These are phyloP conservation scores for Callopanchax toddi DNA, from an alignment of 2,113 vertebrate genomes.

Conservation along the genomic window DNA sequence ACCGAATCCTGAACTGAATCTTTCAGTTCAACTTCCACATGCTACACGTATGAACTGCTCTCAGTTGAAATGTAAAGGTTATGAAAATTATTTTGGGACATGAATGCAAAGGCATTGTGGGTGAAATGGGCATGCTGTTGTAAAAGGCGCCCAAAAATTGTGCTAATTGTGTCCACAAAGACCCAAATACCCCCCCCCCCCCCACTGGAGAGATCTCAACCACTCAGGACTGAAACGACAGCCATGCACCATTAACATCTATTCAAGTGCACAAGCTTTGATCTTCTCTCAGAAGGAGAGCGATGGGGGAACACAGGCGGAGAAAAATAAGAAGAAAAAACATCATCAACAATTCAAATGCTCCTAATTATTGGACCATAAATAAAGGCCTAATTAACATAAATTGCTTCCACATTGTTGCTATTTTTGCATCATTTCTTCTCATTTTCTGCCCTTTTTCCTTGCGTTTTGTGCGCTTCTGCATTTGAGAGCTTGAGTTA, in stretches of 20 bases:
- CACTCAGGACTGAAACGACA: constrained; percentile 65
- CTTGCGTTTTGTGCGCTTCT: constrained; percentile 35
- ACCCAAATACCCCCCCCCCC: constrained; percentile 63
- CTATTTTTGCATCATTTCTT: constrained; percentile 71
- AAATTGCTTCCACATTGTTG: constrained; percentile 83
- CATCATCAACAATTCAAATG: constrained; percentile 84
- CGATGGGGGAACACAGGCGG: constrained; percentile 46
- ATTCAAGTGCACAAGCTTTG: constrained; percentile 78
- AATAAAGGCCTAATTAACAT: constrained; percentile 86
- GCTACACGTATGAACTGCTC: too few relatives aligned
- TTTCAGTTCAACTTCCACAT: too few relatives aligned
- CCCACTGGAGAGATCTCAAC: constrained; percentile 48
- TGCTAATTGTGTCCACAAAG: constrained; percentile 71
- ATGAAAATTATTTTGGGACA: constrained; percentile 42
- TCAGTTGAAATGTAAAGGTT: constrained; percentile 43
- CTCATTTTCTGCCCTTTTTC: constrained; percentile 23
- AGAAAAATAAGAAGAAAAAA: constrained; percentile 65
- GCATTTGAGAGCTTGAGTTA: constrained; percentile 59
- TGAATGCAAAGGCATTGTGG: constrained; percentile 38
- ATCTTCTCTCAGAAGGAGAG: constrained; percentile 76
- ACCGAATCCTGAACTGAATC: too few relatives aligned
- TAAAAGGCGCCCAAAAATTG: constrained; percentile 63
- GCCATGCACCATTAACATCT: constrained; percentile 77
- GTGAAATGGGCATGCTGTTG: constrained; percentile 58
- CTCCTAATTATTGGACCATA: constrained; percentile 78